Conservation (phyloP, 2,888 invertebrate genomes). For the Liodrosophila aerea region DNA sequence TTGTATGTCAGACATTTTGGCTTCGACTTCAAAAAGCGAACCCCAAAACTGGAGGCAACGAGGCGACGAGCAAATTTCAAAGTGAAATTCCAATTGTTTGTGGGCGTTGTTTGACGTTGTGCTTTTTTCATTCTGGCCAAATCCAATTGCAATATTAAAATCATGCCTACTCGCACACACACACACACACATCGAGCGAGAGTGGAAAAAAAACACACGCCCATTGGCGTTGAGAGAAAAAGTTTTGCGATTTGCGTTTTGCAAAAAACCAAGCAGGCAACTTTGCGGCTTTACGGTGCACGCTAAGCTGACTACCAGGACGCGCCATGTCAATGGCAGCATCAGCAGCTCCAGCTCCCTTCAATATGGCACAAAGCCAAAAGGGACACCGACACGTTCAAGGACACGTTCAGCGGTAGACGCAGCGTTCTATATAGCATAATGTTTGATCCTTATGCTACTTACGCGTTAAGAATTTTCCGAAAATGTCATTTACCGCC, state of each 20-base stretch:
- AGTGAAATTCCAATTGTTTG: conserved; percentile 70
- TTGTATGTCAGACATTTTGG: conserved; percentile 65
- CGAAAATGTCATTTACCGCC: conserved; percentile 62
- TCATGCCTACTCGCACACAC: conserved; percentile 37
- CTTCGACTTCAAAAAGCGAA: conserved; percentile 51
- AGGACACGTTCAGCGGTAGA: conserved; percentile 45
- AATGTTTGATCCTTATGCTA: conserved; percentile 57
- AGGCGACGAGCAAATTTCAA: conserved; percentile 41
- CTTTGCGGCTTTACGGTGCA: conserved; percentile 59
- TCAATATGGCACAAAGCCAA: conserved; percentile 18
- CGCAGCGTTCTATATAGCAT: conserved; percentile 42
- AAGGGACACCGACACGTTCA: conserved; percentile 62
- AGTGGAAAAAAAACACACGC: conserved; percentile 8
- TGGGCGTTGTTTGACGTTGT: conserved; percentile 36
- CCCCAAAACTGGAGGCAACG: conserved; percentile 6
- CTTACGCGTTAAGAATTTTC: conserved; percentile 58
- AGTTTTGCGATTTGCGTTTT: too few species aligned
- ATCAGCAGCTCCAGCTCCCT: conserved; percentile 3
- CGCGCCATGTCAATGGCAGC: conserved; percentile 35
- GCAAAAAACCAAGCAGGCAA: conserved; percentile 49
- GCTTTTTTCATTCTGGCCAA: conserved; percentile 37
- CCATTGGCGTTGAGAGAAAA: conserved; percentile 40
- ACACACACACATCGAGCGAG: conserved; percentile 10
- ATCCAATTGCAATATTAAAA: conserved; percentile 76
- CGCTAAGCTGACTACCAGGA: conserved; percentile 64